phyloP scores from a whole-genome alignment of 2,797 vertebrate species.

The Octomys mimax region DNA sequence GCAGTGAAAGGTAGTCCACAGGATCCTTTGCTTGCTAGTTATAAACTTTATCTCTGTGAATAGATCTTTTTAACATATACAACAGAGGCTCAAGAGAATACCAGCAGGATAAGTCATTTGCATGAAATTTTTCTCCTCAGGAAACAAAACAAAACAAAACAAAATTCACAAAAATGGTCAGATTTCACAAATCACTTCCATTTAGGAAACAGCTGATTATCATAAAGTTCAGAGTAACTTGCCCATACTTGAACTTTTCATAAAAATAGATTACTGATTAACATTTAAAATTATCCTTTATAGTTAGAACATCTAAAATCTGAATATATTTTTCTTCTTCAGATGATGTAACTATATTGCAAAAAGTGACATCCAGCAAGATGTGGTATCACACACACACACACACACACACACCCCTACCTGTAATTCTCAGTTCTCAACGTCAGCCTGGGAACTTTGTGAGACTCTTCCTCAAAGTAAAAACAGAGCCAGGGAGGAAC shows the following conservation, averaged over 20 bases:
- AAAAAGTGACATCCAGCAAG: neutral
- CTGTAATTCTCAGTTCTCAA: neutral
- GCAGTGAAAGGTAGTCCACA: neutral
- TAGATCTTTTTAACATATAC: neutral
- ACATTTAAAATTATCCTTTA: conserved; percentile 24
- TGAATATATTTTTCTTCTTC: conserved; percentile 14
- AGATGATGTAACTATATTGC: neutral
- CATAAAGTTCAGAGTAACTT: conserved; percentile 19
- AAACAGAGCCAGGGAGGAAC: neutral
- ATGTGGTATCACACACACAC: too few relatives aligned
- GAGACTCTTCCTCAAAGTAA: neutral
- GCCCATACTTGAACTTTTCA: neutral
- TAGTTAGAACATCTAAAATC: conserved; percentile 23
- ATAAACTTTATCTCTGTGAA: neutral
- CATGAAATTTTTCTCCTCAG: conserved; percentile 6
- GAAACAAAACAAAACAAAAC: neutral
- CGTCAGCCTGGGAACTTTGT: neutral
- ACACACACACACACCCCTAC: too few relatives aligned
- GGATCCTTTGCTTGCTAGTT: neutral
- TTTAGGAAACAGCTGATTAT: conserved; percentile 9
- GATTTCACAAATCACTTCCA: neutral
- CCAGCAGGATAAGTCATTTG: neutral
- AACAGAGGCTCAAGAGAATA: neutral
- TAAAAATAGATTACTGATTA: neutral
- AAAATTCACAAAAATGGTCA: neutral